Base-by-base conservation (phyloP, 2,888 invertebrate species). In the Hololepta plana region DNA sequence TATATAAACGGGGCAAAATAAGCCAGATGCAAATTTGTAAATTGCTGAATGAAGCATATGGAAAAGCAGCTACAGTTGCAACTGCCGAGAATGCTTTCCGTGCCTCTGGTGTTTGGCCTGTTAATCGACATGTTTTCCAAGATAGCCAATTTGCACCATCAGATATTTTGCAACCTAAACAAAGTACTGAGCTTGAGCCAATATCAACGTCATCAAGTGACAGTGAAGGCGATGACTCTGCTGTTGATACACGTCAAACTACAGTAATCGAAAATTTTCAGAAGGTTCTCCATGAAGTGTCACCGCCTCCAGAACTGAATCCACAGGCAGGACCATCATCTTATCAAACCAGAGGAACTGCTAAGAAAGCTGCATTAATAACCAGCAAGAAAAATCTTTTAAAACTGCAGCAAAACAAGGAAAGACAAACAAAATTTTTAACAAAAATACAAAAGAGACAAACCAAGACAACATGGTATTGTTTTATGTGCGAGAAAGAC, bases 11-110 rank as follows among this genome's bases (percentile, higher is more conserved):
- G n/a, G n/a, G n/a, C n/a, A n/a, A 29, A 35, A 15, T 26, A 12
- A 22, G n/a, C 8, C 36, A 34, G 26, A 30, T 20, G 20, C 31
- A 38, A 27, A 28, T 38, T 11, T 24, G 31, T 20, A 20, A 26
- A 26, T 27, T 38, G 21, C 27, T 38, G 9, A 31, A 23, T 20
- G 35, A 37, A 30, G 35, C 35, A 24, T 36, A 38, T 33, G 30
- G 26, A 17, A 28, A 25, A 27, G 36, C 33, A 16, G 35, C 37
- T 7, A 36, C 30, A 12, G 19, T 32, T 12, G 31, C 23, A 28
- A 36, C 20, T 26, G 38, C 35, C 20, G 23, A 23, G 12, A 27
- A 24, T 28, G 33, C 26, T 22, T 38, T 39, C 23, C 20, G 27
- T 14, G 34, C 27, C 14, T 16, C 33, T 15, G 35, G 30, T 21